These are phyloP conservation scores for Caracal caracal DNA, from an alignment of 2,113 vertebrate species.

Conservation along the genomic window DNA sequence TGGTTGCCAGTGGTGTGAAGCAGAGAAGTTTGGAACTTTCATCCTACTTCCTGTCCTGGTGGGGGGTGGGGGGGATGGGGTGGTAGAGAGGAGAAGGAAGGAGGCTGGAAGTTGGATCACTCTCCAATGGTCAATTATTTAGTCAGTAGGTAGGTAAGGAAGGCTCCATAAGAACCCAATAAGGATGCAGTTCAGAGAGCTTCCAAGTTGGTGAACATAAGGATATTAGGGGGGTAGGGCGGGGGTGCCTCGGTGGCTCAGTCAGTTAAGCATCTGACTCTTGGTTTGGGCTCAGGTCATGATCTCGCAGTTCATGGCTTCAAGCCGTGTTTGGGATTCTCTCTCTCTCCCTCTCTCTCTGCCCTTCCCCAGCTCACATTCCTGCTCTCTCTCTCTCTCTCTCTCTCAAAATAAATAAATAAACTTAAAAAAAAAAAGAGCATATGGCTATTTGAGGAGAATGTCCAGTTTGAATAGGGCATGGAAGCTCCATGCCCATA, in stretches of 20 bases:
- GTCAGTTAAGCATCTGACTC: too few species aligned
- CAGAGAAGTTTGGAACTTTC: neutral
- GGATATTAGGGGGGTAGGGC: too few species aligned
- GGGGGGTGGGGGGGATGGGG: too few species aligned
- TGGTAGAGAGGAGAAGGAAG: neutral
- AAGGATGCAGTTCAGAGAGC: neutral
- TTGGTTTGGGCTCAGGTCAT: too few species aligned
- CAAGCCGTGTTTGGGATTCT: too few species aligned
- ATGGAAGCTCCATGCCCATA: accelerated
- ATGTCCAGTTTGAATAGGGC: neutral
- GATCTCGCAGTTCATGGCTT: too few species aligned
- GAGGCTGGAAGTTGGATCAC: neutral
- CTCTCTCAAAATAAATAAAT: too few species aligned
- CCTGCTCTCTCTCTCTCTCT: too few species aligned
- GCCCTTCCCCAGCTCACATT: too few species aligned
- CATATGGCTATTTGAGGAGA: neutral
- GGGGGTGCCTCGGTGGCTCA: too few species aligned
- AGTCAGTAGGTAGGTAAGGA: neutral
- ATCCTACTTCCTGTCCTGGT: neutral
- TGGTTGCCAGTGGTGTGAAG: neutral
- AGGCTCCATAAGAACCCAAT: neutral
- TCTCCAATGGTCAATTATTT: neutral
- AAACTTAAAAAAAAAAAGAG: too few species aligned
- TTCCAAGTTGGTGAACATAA: neutral
- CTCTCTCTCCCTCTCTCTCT: too few species aligned